Conservation (phyloP, 2,113 vertebrate species). For the Steatornis caripensis region DNA sequence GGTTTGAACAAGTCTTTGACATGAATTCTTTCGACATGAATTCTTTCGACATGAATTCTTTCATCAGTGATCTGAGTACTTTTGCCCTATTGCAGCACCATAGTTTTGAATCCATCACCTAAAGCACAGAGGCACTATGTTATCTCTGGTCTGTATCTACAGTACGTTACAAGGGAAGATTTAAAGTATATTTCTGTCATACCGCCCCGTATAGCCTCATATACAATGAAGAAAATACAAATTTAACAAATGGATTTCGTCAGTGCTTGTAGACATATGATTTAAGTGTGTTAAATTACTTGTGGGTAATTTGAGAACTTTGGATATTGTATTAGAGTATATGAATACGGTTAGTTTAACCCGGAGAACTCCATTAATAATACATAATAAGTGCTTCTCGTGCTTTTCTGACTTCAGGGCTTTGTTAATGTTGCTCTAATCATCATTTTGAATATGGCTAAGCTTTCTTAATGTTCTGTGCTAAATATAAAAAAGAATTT, state of each 20-base stretch:
- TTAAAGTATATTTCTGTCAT: neutral
- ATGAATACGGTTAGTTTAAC: slow-evolving; percentile 62
- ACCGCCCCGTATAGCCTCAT: neutral
- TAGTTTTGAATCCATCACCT: neutral
- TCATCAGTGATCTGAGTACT: neutral
- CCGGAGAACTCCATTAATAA: slow-evolving; percentile 46
- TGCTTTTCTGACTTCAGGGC: neutral
- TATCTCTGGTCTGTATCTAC: neutral
- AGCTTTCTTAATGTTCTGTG: neutral
- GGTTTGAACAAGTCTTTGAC: neutral
- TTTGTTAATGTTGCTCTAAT: slow-evolving; percentile 3
- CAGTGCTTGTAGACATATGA: neutral
- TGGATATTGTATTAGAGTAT: neutral
- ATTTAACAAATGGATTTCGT: slow-evolving; percentile 25
- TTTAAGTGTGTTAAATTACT: slow-evolving; percentile 53
- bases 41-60: neutral
- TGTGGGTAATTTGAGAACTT: slow-evolving; percentile 48
- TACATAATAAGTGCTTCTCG: neutral
- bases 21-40: neutral
- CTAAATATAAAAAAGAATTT: neutral
- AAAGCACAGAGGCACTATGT: neutral
- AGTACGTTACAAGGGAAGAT: neutral
- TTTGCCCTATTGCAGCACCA: neutral
- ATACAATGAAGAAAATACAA: slow-evolving; percentile 17
- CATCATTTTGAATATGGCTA: slow-evolving; percentile 8